A percentile compares a stretch with the other conserved stretches of the same genome.
Evolutionary conservation across 1,140 invertebrate genomes (phyloP).

Genomic region (Eupristina koningsbergeri): DNA sequence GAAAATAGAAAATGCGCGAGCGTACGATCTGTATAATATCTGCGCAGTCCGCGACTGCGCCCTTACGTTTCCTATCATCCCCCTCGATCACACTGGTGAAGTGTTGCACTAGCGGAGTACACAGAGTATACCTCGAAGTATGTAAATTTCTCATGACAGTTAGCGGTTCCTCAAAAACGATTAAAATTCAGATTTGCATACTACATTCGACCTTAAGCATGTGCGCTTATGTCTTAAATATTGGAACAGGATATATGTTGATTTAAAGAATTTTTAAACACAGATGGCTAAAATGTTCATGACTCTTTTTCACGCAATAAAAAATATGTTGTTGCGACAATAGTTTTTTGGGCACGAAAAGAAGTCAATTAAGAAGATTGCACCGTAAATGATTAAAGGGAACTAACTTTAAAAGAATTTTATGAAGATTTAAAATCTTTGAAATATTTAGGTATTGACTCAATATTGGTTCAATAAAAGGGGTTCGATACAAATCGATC

Average conservation of each 20-base stretch:
- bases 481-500: too few relatives aligned
- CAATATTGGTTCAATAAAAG: too few relatives aligned
- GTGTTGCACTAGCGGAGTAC: not conserved
- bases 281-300: too few relatives aligned
- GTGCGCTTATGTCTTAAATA: not conserved
- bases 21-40: constrained; percentile 57
- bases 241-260: too few relatives aligned
- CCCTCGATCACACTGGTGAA: not conserved
- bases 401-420: not conserved
- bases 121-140: not conserved
- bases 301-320: too few relatives aligned
- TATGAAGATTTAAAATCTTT: too few relatives aligned
- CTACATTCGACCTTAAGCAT: not conserved
- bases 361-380: too few relatives aligned
- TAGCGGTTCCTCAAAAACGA: not conserved
- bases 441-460: not conserved
- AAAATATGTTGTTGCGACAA: too few relatives aligned
- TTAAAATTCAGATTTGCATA: not conserved
- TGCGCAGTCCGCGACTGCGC: constrained; percentile 65
- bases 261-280: too few relatives aligned
- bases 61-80: constrained; percentile 35
- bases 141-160: not conserved
- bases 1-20: not conserved
- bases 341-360: too few relatives aligned
- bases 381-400: too few relatives aligned